phyloP scores from a whole-genome alignment of 2,797 vertebrate genomes.

The Pseudomugil tenellus region DNA sequence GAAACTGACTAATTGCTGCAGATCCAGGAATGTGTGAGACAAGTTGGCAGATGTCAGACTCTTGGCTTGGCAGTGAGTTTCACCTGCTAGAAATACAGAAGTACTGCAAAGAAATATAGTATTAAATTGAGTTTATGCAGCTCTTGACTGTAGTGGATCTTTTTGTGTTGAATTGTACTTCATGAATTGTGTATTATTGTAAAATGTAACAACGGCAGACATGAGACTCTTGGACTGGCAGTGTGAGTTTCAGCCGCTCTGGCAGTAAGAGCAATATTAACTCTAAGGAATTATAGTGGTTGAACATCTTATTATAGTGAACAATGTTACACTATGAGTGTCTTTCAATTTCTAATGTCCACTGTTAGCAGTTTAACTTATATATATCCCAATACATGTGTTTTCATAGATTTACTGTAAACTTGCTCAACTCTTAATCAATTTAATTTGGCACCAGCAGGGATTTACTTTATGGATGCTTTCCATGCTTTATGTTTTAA shows the following conservation, averaged over 20 bases:
- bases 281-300: constrained; percentile 51
- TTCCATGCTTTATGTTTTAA: constrained; percentile 13
- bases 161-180: constrained; percentile 16
- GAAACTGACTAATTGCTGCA: constrained; percentile 12
- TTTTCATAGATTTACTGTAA: constrained; percentile 41
- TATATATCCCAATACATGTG: constrained; percentile 17
- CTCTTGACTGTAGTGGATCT: constrained; percentile 16
- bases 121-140: constrained; percentile 34
- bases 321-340: constrained; percentile 15
- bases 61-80: constrained; percentile 76
- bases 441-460: constrained; percentile 12
- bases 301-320: constrained; percentile 35
- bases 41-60: constrained; percentile 59
- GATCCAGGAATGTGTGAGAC: constrained; percentile 72
- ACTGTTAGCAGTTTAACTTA: constrained; percentile 20
- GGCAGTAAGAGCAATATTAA: constrained; percentile 75
- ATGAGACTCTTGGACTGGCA: constrained; percentile 80
- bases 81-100: constrained; percentile 57
- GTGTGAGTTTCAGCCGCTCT: constrained; percentile 79
- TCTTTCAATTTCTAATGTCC: constrained; percentile 24
- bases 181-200: constrained; percentile 30
- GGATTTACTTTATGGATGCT: background rate
- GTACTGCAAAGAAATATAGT: constrained; percentile 45
- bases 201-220: constrained; percentile 69
- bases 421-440: constrained; percentile 23